Evolutionary conservation across 2,888 invertebrate species (phyloP).

Genomic region (Drosophila pegasa): DNA sequence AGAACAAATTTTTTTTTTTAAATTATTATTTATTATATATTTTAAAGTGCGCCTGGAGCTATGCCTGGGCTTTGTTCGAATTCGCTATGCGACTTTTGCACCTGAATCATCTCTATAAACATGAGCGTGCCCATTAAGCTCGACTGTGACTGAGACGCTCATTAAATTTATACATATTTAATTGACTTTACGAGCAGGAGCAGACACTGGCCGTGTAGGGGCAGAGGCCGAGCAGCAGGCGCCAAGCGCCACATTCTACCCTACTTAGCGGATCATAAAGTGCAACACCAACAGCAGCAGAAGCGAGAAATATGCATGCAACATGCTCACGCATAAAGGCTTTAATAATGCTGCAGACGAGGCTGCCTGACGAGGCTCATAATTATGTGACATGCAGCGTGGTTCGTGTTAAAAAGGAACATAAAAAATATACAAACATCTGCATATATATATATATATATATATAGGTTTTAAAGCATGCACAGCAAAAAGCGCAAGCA

Average conservation of each 20-base stretch:
- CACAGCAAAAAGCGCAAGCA: slow-evolving; percentile 10
- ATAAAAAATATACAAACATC: slow-evolving; percentile 51
- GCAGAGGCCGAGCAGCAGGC: slow-evolving; percentile 28
- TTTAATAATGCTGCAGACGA: slow-evolving; percentile 66
- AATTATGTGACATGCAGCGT: slow-evolving; percentile 72
- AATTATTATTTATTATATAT: too few relatives aligned
- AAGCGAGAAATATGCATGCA: slow-evolving; percentile 34
- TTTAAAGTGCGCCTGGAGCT: slow-evolving; percentile 16
- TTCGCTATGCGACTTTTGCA: slow-evolving; percentile 14
- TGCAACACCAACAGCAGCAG: slow-evolving; percentile 30
- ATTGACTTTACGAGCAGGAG: slow-evolving; percentile 76
- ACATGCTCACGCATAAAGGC: slow-evolving; percentile 71
- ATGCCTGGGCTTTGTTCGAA: not conserved
- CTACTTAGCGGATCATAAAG: slow-evolving; percentile 74
- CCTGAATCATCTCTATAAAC: slow-evolving; percentile 26
- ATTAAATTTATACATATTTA: slow-evolving; percentile 79
- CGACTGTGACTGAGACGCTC: slow-evolving; percentile 49
- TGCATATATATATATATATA: slow-evolving; percentile 17
- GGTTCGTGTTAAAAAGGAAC: slow-evolving; percentile 44
- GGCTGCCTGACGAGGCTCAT: slow-evolving; percentile 64
- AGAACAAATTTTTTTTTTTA: too few relatives aligned
- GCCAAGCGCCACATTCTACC: slow-evolving; percentile 59
- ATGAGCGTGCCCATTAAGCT: slow-evolving; percentile 59
- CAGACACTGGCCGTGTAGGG: slow-evolving; percentile 19
- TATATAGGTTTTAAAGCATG: slow-evolving; percentile 9